Evolutionary conservation across 2,113 vertebrate species (phyloP).

Genomic region (Alectura lathami): DNA sequence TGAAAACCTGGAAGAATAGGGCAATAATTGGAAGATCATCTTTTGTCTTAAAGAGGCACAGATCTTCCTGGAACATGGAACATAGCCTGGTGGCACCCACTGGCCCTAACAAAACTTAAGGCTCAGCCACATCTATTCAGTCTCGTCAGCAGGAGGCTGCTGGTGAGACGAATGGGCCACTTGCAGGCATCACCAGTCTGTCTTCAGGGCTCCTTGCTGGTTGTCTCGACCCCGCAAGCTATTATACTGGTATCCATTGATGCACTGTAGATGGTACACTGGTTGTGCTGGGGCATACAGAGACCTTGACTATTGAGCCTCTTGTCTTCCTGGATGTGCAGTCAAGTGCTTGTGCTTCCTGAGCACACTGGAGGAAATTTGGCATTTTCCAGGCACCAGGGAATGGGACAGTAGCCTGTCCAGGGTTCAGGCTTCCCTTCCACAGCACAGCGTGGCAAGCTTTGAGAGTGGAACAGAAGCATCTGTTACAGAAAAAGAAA

Average conservation of each 20-base stretch:
- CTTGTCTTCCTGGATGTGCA: not conserved
- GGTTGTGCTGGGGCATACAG: not conserved
- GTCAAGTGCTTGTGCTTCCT: not conserved
- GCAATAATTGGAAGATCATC: not conserved
- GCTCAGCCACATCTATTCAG: not conserved
- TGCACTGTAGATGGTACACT: not conserved
- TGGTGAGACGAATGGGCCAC: not conserved
- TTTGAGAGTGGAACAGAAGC: not conserved
- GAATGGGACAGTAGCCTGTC: not conserved
- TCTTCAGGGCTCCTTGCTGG: not conserved
- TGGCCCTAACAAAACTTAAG: not conserved
- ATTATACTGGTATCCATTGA: not conserved
- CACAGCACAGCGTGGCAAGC: not conserved
- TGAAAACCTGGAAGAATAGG: not conserved
- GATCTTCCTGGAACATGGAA: not conserved
- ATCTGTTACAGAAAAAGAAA: not conserved
- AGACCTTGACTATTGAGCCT: not conserved
- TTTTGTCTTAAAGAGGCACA: not conserved
- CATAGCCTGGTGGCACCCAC: not conserved
- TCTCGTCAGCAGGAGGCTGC: not conserved
- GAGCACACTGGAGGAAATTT: fast-evolving
- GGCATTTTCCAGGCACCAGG: not conserved
- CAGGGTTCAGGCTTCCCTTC: not conserved
- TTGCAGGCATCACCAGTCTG: not conserved
- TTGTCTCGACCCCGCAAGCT: not conserved